Conservation (phyloP, 2,888 invertebrate species). For the Girardia tigrina region DNA sequence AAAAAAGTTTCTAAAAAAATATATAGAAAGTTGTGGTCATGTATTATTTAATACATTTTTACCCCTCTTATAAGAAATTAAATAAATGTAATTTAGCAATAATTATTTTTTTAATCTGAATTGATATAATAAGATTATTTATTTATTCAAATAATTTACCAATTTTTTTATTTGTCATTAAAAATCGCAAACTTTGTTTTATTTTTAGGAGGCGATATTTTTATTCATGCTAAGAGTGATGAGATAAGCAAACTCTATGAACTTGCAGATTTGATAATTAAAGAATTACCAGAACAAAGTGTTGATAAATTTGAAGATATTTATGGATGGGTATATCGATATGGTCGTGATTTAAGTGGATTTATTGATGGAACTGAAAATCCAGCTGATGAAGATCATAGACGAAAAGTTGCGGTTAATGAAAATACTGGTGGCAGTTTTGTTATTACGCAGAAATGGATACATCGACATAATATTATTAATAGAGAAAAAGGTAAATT, state of each 20-base stretch:
- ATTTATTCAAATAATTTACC: no score
- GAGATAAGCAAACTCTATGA: conserved; percentile 29
- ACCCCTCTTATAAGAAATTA: no score
- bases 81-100: no score
- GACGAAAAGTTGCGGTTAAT: conserved; percentile 45
- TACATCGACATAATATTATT: conserved; percentile 44
- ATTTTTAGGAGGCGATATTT: conserved; percentile 46
- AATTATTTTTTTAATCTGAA: no score
- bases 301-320: conserved; percentile 45
- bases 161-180: no score
- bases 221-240: conserved; percentile 49
- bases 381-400: conserved; percentile 45
- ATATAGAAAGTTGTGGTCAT: no score
- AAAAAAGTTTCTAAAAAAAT: no score
- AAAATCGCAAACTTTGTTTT: no score
- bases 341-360: conserved; percentile 48
- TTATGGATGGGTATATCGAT: conserved; percentile 48
- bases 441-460: conserved; percentile 50
- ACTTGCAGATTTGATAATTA: conserved; percentile 42
- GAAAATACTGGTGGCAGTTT: conserved; percentile 48
- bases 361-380: conserved; percentile 51
- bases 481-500: conserved; percentile 42
- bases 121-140: no score
- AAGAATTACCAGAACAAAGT: conserved; percentile 42
- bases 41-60: no score